Evolutionary conservation across 2,797 vertebrate species (phyloP), one percentile per base, ranked within the genome.

Genomic region (Heteromormyrus szaboi): DNA sequence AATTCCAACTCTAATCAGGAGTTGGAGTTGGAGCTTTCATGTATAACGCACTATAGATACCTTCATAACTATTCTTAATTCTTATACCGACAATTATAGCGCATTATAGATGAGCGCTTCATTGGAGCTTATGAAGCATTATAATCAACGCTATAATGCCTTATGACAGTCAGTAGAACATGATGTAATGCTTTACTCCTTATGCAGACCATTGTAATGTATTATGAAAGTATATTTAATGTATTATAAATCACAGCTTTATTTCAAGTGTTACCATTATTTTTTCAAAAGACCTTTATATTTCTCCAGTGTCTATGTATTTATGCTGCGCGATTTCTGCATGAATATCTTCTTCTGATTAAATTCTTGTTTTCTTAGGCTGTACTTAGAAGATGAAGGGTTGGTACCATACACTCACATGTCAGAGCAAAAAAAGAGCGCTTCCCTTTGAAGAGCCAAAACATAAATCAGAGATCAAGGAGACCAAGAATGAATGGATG

Each of bases 401-500:
- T n/a, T 84, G 44, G 81, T 29, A 25, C 44, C 81, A 29, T 22
- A 9, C 48, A 50, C 25, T 84, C 44, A 51, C 81, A 48, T 48
- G n/a, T 22, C 44, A 51, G 46, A 9, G 53, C 72, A 88, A 76
- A 83, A 88, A 83, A 59, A 59, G 56, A 84, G 17, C 37, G 7
- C 33, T 53, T 83, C 50, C 22, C n/a, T 81, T 68, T 19, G 56
- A 56, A 33, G 22, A 65, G 79, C 54, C 62, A 59, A 51, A 85
- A 85, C 48, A 85, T 89, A 12, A 89, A n/a, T 51, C 25, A 51
- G 81, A 56, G 56, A 51, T 68, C 54, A 62, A 53, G 25, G 88
- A 56, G 53, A 85, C 88, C 88, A 50, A 11, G 29, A 22, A 33
- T 51, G 7, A 62, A 89, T 85, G 48, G 88, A 85, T 22, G 81